Evolutionary conservation across 2,797 vertebrate genomes (phyloP).

Genomic region (Hemitrygon akajei): DNA sequence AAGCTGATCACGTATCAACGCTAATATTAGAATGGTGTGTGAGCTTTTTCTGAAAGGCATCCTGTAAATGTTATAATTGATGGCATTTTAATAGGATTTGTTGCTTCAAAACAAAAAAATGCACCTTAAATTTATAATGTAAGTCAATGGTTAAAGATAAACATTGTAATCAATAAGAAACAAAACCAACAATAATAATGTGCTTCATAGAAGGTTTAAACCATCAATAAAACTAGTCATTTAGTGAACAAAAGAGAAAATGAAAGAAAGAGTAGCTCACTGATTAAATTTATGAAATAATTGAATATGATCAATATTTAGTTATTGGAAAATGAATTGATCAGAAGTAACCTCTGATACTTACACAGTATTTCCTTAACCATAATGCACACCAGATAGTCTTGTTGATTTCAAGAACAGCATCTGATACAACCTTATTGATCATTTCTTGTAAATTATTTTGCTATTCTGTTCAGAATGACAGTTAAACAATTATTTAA

Average conservation of each 20-base stretch:
- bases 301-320: slow-evolving; percentile 34
- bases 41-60: background rate
- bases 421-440: slow-evolving; percentile 33
- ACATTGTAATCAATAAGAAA: background rate
- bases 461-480: slow-evolving; percentile 33
- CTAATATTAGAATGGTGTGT: background rate
- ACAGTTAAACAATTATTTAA: slow-evolving; percentile 37
- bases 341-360: slow-evolving; percentile 18
- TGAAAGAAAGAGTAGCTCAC: background rate
- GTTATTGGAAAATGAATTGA: slow-evolving; percentile 33
- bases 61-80: background rate
- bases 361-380: slow-evolving; percentile 32
- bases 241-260: background rate
- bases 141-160: background rate
- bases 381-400: slow-evolving; percentile 1
- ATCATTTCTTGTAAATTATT: slow-evolving; percentile 35
- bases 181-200: slow-evolving; percentile 15
- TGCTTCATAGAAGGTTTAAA: background rate
- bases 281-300: slow-evolving; percentile 34
- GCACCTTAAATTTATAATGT: background rate
- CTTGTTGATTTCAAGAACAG: slow-evolving; percentile 12
- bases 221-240: background rate
- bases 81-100: background rate
- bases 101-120: background rate
- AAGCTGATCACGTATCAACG: background rate